Base-by-base conservation (phyloP, 2,888 invertebrate species). In the Drosophila neonasuta region DNA sequence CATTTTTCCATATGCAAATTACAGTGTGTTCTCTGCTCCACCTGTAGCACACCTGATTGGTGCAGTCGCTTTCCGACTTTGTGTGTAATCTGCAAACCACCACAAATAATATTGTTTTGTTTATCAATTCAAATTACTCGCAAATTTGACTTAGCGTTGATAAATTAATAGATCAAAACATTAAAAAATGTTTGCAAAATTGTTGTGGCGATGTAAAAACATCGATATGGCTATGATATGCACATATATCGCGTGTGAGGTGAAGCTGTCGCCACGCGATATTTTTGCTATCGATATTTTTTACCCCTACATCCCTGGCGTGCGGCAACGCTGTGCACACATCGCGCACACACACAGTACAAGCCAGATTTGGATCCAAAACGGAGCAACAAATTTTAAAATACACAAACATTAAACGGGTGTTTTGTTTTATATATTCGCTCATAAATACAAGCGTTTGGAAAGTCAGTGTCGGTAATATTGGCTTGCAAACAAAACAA, bases 341-440 rank as follows among this genome's bases (percentile, higher is more conserved):
- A 36, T 11, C 36, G n/a, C 36, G 11, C n/a, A 36, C n/a, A 36
- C n/a, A 36, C 34, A 70, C 44, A 65, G 41, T 42, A 74, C 74
- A 74, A 74, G 74, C 74, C 71, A 71, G 75, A 74, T 74, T 74
- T 74, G 63, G 74, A 34, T 71, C 67, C 13, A 39, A 64, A 71
- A 74, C 58, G 51, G 34, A 66, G 57, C 50, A 64, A 65, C 55
- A 52, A 36, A 11, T 11, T 36, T 65, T 69, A 55, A 62, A 55
- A 49, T 36, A n/a, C 36, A 36, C 11, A 11, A n/a, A 59, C 48
- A 59, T 2, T 39, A 42, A 61, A 30, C 46, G 30, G 54, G 34
- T 41, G 55, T 52, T 62, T 32, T 60, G 36, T 36, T n/a, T n/a
- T 36, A 36, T 57, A 63, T 30, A 45, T 48, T 41, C 34, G 6